Percentiles rank a stretch among this genome's conserved stretches.
phyloP scores from a whole-genome alignment of 1,140 invertebrate species.

The Hypothenemus hampei region DNA sequence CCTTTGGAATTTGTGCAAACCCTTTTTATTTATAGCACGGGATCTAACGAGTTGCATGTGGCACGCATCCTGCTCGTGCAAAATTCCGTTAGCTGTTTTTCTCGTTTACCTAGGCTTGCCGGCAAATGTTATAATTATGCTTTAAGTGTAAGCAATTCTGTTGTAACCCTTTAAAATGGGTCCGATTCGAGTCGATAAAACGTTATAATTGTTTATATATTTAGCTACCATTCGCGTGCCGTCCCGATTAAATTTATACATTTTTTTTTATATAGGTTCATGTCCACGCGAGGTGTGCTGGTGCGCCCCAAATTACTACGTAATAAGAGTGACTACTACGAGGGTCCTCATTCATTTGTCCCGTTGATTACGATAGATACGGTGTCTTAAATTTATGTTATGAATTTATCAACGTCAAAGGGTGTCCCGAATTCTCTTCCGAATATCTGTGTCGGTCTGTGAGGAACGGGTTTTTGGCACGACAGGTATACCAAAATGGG shows the following conservation, averaged over 20 bases:
- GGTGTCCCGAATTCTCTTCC: neutral
- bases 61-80: constrained; percentile 21
- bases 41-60: constrained; percentile 14
- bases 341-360: constrained; percentile 8
- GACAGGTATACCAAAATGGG: constrained; percentile 4
- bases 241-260: neutral
- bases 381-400: constrained; percentile 15
- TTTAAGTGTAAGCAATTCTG: constrained; percentile 26
- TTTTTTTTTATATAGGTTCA: neutral
- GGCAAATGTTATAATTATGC: constrained; percentile 24
- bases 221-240: constrained; percentile 16
- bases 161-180: constrained; percentile 19
- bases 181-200: constrained; percentile 13
- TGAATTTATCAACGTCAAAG: constrained; percentile 17
- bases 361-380: constrained; percentile 21
- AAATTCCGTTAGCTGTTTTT: constrained; percentile 11
- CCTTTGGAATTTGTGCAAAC: constrained; percentile 26
- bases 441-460: constrained; percentile 5
- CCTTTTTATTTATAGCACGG: constrained; percentile 21
- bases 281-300: too few relatives aligned
- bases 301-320: too few relatives aligned
- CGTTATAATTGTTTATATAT: constrained; percentile 23
- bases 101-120: constrained; percentile 13
- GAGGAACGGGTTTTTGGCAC: constrained; percentile 18
- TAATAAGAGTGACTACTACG: constrained; percentile 7